Evolutionary conservation across 92 coral and sea anemone genomes (phyloP), one percentile per base, ranked within the genome.

Genomic region (Micromussa lordhowensis): DNA sequence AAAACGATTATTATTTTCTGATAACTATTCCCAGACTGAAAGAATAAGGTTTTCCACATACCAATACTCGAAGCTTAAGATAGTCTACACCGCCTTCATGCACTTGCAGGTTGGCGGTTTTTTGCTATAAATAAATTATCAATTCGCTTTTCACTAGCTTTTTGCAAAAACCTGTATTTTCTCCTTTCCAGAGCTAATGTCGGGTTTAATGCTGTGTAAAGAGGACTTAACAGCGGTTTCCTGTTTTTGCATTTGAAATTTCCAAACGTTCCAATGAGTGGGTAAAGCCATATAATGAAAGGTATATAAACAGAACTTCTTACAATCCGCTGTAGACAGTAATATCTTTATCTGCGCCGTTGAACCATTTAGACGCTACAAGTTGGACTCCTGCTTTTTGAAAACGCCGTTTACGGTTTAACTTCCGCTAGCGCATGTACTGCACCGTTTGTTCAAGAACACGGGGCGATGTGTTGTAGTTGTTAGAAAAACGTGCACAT

Each of bases 101-200:
- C 19, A 31, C 30, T 31, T 0, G 18, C 26, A 10, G 30, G 70
- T 78, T 28, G 63, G 68, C 30, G 21, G 70, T 32, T 55, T 84
- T 19, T 35, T 3, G 35, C 26, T 66, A 74, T 84, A 38, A 84
- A 84, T 84, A 84, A 73, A 55, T 74, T 9, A 73, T 84, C 9
- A 64, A 12, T 19, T 73, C 66, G 29, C 11, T 69, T 55, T 17
- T 36, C 72, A 22, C 51, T 5, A 73, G 11, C 21, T 55, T 31
- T 29, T 73, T 32, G 53, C 80, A 84, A 84, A 54, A 58, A 73
- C 57, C 81, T 55, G 59, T 38, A 73, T 18, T 35, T 24, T 22
- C 21, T 68, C 49, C 26, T 24, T 73, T 74, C 11, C 57, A 15
- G 55, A 76, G 80, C 51, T 34, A 29, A 57, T 14, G 83, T 19